These are phyloP conservation scores for Centrocercus urophasianus DNA, from an alignment of 2,113 vertebrate species.

Conservation along the genomic window DNA sequence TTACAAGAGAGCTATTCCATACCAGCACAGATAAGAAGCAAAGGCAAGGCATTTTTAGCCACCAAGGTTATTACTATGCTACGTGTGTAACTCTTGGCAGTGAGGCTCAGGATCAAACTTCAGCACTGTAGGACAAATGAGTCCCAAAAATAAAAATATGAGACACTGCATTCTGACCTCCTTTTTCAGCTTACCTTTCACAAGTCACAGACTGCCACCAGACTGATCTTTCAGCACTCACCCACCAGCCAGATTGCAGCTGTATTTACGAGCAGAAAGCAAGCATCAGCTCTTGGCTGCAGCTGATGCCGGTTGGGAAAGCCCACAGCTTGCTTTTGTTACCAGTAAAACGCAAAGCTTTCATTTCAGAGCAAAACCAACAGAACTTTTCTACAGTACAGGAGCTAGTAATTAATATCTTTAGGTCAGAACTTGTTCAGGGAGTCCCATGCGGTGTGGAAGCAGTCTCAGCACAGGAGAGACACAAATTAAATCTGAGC, in stretches of 20 bases:
- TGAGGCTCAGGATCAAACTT: neutral
- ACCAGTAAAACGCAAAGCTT: neutral
- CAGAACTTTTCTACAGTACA: accelerated
- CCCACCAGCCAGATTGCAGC: neutral
- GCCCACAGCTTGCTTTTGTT: neutral
- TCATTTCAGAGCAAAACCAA: neutral
- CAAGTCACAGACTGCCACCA: neutral
- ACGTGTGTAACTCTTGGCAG: neutral
- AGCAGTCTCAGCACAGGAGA: neutral
- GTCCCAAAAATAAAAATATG: neutral
- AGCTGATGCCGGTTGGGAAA: neutral
- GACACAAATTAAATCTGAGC: neutral
- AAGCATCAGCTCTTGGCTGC: neutral
- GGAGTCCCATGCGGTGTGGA: neutral
- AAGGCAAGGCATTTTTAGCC: neutral
- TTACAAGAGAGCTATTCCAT: neutral
- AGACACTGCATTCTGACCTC: neutral
- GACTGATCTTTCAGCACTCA: neutral
- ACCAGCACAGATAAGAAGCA: neutral
- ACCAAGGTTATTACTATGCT: neutral
- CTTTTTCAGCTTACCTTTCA: neutral
- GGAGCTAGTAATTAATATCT: accelerated
- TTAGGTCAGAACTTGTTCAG: neutral
- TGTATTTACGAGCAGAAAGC: neutral
- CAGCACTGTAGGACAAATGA: neutral